Base-by-base conservation (phyloP, 2,113 vertebrate species). In the Megalops atlanticus region DNA sequence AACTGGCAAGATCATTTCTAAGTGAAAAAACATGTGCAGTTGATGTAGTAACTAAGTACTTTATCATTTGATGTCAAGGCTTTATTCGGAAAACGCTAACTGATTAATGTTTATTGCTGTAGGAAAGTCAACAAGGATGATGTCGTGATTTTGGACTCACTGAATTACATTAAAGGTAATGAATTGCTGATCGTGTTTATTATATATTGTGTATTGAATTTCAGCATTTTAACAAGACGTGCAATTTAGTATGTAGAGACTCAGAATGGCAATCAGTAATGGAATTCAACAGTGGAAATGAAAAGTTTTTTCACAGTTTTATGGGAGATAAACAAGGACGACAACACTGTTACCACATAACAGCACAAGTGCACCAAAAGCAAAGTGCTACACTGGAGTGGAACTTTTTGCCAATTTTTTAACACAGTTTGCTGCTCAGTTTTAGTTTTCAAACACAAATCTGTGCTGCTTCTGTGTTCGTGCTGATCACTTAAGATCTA, bases 161-260 rank as follows among this genome's bases (percentile, higher is more conserved):
- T 94, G 81, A 96, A 96, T 87, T 96, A 96, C 85, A 95, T 96
- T 69, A 96, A 96, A 95, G 95, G 95, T 95, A 91, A 83, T 72
- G 39, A 27, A 39, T 18, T 15, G 16, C 39, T 77, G 4, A 39
- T 36, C 12, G 35, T 54, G 18, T 58, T 1, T 69, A 58, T 68
- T 77, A n/a, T 41, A 11, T 3, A 35, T 71, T 0, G 38, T 54
- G 1, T 11, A 10, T 39, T 36, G 21, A n/a, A 45, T 1, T n/a
- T 7, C 49, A 74, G 4, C 11, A 73, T 54, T 77, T 35, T 49
- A 54, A 68, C 14, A 70, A 31, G 18, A 31, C 33, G 14, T 16
- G 3, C 16, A n/a, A 18, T 58, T n/a, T 16, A 2, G 74, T 71
- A 58, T 54, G 11, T 69, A 35, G 16, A 71, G 11, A 45, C 14